These are phyloP conservation scores for Prostheceraeus crozeri DNA, from an alignment of 2,888 invertebrate species.

Conservation along the genomic window DNA sequence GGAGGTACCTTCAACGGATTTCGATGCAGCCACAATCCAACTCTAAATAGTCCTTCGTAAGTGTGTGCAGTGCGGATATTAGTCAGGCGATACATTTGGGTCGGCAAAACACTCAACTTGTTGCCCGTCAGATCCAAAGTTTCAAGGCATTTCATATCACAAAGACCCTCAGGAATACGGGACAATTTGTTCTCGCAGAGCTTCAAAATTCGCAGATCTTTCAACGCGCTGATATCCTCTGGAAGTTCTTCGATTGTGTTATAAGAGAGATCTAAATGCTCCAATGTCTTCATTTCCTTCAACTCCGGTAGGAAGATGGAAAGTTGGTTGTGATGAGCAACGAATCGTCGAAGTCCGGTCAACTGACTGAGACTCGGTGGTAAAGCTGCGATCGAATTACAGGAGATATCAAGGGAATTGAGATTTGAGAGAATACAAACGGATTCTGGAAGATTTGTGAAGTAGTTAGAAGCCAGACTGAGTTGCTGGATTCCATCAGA, in stretches of 20 bases:
- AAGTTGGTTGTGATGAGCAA: conserved; percentile 41
- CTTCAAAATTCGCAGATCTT: conserved; percentile 45
- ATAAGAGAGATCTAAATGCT: conserved; percentile 47
- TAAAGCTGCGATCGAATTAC: conserved; percentile 29
- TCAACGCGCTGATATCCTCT: conserved; percentile 46
- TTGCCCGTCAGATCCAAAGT: conserved; percentile 54
- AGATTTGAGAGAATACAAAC: conserved; percentile 41
- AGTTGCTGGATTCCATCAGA: conserved; percentile 45
- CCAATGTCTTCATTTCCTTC: conserved; percentile 42
- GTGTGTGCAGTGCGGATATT: conserved; percentile 49
- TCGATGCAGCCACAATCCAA: conserved; percentile 54
- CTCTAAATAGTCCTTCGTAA: conserved; percentile 48
- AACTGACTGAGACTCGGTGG: conserved; percentile 40
- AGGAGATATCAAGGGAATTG: conserved; percentile 18
- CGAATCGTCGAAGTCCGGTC: conserved; percentile 45
- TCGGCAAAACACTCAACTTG: conserved; percentile 46
- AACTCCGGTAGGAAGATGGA: conserved; percentile 47
- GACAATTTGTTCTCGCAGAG: conserved; percentile 47
- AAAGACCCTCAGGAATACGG: conserved; percentile 48
- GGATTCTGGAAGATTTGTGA: conserved; percentile 48
- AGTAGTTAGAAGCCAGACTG: conserved; percentile 50
- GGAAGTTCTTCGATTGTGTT: conserved; percentile 49
- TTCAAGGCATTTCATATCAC: conserved; percentile 47
- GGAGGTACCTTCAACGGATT: conserved; percentile 54
- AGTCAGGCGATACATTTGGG: conserved; percentile 48